phyloP scores from a whole-genome alignment of 1,140 invertebrate genomes.

The Drosophila orena region DNA sequence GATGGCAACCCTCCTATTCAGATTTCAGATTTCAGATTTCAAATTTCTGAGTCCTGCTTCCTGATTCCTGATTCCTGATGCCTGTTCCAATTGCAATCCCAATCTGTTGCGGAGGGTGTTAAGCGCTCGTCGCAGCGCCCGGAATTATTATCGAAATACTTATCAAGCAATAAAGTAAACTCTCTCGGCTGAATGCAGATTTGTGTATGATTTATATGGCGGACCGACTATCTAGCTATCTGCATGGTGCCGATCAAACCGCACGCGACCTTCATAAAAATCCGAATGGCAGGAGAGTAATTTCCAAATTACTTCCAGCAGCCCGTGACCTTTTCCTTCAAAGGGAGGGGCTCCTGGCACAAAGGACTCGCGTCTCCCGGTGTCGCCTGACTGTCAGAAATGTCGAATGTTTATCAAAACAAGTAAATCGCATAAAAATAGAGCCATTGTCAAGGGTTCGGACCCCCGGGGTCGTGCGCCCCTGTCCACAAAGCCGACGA shows the following conservation, averaged over 20 bases:
- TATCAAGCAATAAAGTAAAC: constrained; percentile 78
- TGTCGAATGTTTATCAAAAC: constrained; percentile 76
- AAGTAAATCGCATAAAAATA: constrained; percentile 81
- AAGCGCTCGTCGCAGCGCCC: constrained; percentile 47
- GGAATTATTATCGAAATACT: constrained; percentile 78
- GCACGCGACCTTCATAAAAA: constrained; percentile 84
- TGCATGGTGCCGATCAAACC: constrained; percentile 54
- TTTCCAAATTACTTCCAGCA: constrained; percentile 81
- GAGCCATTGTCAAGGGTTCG: constrained; percentile 73
- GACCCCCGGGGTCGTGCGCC: neutral
- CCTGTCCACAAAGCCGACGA: neutral
- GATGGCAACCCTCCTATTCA: constrained; percentile 16
- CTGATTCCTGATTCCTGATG: neutral
- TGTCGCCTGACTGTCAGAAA: constrained; percentile 71
- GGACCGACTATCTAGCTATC: constrained; percentile 42
- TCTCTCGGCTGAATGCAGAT: constrained; percentile 51
- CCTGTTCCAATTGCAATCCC: constrained; percentile 4
- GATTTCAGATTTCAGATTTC: neutral
- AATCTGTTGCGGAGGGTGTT: constrained; percentile 54
- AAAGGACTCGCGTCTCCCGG: constrained; percentile 26
- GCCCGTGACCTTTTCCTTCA: neutral
- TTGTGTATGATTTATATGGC: constrained; percentile 56
- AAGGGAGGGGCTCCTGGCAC: neutral
- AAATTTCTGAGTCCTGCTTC: too few relatives aligned
- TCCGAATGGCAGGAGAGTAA: constrained; percentile 45